phyloP scores from a whole-genome alignment of 2,888 invertebrate species.

The Mactromeris polynyma region DNA sequence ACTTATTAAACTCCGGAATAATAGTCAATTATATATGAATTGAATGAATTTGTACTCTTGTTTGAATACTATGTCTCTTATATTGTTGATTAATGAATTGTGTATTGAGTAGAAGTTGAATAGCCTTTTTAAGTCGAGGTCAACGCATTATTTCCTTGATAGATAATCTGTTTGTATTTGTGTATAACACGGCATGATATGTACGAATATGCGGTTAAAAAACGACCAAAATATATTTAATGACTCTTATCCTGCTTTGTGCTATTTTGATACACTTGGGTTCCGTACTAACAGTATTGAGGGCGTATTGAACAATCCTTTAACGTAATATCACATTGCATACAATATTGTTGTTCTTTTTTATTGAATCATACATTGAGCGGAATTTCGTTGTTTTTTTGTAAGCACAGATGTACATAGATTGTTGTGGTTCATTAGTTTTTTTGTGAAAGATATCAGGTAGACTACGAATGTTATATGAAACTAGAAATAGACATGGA shows the following conservation, averaged over 20 bases:
- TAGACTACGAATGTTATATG: background rate
- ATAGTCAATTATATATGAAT: constrained; percentile 52
- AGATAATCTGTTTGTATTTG: background rate
- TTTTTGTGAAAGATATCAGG: background rate
- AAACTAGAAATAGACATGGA: background rate
- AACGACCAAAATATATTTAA: background rate
- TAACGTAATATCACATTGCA: background rate
- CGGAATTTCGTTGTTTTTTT: background rate
- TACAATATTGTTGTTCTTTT: background rate
- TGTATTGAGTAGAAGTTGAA: constrained; percentile 55
- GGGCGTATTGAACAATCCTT: background rate
- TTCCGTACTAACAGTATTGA: background rate
- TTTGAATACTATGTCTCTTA: constrained; percentile 8
- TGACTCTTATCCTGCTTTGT: background rate
- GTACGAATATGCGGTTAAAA: background rate
- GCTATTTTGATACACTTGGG: background rate
- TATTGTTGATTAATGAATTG: constrained; percentile 53
- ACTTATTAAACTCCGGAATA: constrained; percentile 41
- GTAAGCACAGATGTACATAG: background rate
- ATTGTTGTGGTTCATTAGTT: background rate
- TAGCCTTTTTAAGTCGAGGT: constrained; percentile 22
- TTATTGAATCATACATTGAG: background rate
- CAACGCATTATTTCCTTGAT: background rate
- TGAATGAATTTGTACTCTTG: constrained; percentile 55
- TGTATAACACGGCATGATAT: background rate